Base-by-base conservation (phyloP, 2,888 invertebrate genomes). In the Hirudinaria manillensis region DNA sequence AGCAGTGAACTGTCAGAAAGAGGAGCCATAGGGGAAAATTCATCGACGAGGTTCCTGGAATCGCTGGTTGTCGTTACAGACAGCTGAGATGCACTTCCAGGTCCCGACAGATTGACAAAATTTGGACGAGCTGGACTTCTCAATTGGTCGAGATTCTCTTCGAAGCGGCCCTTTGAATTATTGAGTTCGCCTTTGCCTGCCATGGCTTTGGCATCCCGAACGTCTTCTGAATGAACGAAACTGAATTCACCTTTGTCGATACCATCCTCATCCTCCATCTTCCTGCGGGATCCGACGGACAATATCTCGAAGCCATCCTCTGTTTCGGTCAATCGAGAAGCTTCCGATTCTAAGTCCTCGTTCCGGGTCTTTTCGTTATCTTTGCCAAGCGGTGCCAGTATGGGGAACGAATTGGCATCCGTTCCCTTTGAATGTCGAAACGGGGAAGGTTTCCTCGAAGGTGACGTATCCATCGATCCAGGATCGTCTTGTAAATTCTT, bases 1-100 rank as follows among this genome's bases (percentile, higher is more conserved):
- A 73, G n/a, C n/a, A 73, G 32, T 10, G 65, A 73, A 24, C 29
- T 32, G 3, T 73, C 65, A 0, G 51, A 27, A 27, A 73, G 36
- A n/a, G 65, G 27, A 56, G 36, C 53, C 32, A 32, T 29, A 13
- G 27, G 53, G 1, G 73, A 73, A 27, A 51, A 45, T 32, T 65
- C 61, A 10, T 61, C 29, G 21, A 61, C n/a, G 7, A 24, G 24
- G 61, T 27, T 61, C 61, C 24, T 27, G 7, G 29, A 61, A 19
- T 19, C 73, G 10, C 55, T 56, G 34, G 24, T 36, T n/a, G 19
- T 24, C 6, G 36, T 19, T n/a, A 24, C 34, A 4, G 68, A 29
- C 2, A n/a, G 68, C 4, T 68, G 2, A 10, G 34, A 34, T n/a
- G 7, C 7, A 4, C 36, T n/a, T 32, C 36, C 36, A 4, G 68